Conservation (phyloP, 2,888 invertebrate species). For the Idaea dimidiata region DNA sequence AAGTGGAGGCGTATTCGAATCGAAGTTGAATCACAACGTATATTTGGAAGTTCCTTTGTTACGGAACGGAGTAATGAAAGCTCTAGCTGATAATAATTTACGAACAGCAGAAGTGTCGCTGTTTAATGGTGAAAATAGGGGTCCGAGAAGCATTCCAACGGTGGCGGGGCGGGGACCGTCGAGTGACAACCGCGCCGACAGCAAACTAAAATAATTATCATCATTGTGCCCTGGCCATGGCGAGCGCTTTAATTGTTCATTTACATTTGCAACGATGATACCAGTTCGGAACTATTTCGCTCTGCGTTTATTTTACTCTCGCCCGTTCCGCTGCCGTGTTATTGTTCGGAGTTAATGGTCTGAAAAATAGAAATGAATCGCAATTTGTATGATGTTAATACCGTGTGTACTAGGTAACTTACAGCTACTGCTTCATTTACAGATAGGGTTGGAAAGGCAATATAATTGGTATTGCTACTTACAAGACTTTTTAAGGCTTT, state of each 20-base stretch:
- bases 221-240: conserved; percentile 77
- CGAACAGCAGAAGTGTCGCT: conserved; percentile 79
- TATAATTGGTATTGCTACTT: too few species aligned
- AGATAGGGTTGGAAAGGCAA: conserved; percentile 7
- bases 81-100: conserved; percentile 79
- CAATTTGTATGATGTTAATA: conserved; percentile 66
- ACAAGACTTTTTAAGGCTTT: neutral
- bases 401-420: conserved; percentile 42
- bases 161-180: conserved; percentile 36
- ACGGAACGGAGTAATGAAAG: conserved; percentile 75
- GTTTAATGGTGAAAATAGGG: conserved; percentile 73
- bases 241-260: conserved; percentile 80
- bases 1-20: conserved; percentile 62
- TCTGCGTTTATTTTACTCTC: conserved; percentile 72
- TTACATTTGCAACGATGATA: conserved; percentile 80
- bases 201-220: conserved; percentile 81
- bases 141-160: conserved; percentile 73
- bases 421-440: conserved; percentile 43
- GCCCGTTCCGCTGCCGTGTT: conserved; percentile 65
- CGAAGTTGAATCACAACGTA: conserved; percentile 76
- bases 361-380: conserved; percentile 78
- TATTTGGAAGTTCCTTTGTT: conserved; percentile 76
- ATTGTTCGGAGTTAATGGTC: conserved; percentile 76
- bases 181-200: conserved; percentile 74
- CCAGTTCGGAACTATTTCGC: conserved; percentile 77